Evolutionary conservation across 2,797 vertebrate species (phyloP), one percentile per base, ranked within the genome.

Genomic region (Acrossocheilus wenchowensis): DNA sequence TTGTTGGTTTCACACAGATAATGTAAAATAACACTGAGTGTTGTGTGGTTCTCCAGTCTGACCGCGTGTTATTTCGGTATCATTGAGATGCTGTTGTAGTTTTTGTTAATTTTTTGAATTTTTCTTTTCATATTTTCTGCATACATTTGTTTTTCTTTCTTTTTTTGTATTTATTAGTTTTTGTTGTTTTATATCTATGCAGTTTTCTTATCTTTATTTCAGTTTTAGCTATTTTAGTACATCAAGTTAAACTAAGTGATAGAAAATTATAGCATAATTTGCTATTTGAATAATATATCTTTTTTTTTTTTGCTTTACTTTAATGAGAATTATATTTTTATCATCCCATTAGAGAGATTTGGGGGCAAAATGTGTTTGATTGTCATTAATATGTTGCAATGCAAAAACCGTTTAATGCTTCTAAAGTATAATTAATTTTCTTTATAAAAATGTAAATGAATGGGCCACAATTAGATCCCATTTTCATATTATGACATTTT

Each of bases 11-110:
- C 26, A 41, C 26, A n/a, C 19, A 74, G 5, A 26, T 8, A 34
- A 5, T 10, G 10, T 45, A 75, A 36, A 84, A 91, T 4, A 48
- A 23, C 72, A 26, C 26, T n/a, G n/a, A 74, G 43, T 10, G n/a
- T 90, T 88, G 66, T 89, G 91, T 90, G 89, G 2, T 5, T 74
- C 43, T 74, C 4, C n/a, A 14, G 23, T 17, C 71, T 73, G 23
- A 26, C 41, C 71, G 50, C n/a, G n/a, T n/a, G n/a, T n/a, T 54
- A 10, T 23, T 10, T 57, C 54, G 10, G 7, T 57, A 9, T 57
- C 54, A 57, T 23, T 10, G 21, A 10, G 21, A 21, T 54, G 21
- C 54, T 23, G 8, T 5, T 50, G 5, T 17, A 17, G 48, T 1
- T 50, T 50, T 17, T 50, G 14, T 50, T 50, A 4, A 50, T 50